Evolutionary conservation across 2,888 invertebrate genomes (phyloP).

Genomic region (Rhagophthalmus giganteus): DNA sequence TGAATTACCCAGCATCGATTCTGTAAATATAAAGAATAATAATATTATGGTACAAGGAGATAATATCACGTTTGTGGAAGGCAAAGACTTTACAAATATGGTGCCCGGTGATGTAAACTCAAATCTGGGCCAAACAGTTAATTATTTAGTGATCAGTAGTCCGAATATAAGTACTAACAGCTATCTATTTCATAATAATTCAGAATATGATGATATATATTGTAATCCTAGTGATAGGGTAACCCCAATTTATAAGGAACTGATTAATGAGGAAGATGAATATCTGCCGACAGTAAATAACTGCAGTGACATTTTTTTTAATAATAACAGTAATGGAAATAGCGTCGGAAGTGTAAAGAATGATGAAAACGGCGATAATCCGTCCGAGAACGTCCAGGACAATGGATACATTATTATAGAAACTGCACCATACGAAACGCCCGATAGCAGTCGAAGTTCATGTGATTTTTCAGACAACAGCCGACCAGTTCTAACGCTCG

Average conservation of each 20-base stretch:
- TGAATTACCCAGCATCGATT: conserved; percentile 17
- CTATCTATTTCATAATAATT: conserved; percentile 27
- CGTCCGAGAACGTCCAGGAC: not conserved
- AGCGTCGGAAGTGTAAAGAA: not conserved
- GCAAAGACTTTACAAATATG: conserved; percentile 20
- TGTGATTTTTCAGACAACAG: conserved; percentile 18
- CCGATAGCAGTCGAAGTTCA: conserved; percentile 28
- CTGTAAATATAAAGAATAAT: conserved; percentile 25
- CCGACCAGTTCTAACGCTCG: conserved; percentile 33
- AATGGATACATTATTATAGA: conserved; percentile 14
- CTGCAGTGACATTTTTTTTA: conserved; percentile 20
- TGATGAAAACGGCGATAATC: conserved; percentile 5
- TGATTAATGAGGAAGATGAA: conserved; percentile 22
- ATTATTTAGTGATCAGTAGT: conserved; percentile 28
- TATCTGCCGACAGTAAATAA: conserved; percentile 23
- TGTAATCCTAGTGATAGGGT: conserved; percentile 24
- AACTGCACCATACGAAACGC: conserved; percentile 24
- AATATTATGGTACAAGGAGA: conserved; percentile 19
- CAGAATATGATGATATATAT: conserved; percentile 27
- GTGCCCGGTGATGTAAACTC: conserved; percentile 10
- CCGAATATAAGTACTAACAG: conserved; percentile 21
- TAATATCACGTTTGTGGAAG: conserved; percentile 18
- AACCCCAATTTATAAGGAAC: conserved; percentile 26
- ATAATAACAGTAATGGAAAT: conserved; percentile 5
- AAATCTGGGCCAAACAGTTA: conserved; percentile 10